A percentile compares a stretch with the other conserved stretches of the same genome.
Conservation (phyloP, 1,140 invertebrate species). For the Drosophila asahinai region DNA sequence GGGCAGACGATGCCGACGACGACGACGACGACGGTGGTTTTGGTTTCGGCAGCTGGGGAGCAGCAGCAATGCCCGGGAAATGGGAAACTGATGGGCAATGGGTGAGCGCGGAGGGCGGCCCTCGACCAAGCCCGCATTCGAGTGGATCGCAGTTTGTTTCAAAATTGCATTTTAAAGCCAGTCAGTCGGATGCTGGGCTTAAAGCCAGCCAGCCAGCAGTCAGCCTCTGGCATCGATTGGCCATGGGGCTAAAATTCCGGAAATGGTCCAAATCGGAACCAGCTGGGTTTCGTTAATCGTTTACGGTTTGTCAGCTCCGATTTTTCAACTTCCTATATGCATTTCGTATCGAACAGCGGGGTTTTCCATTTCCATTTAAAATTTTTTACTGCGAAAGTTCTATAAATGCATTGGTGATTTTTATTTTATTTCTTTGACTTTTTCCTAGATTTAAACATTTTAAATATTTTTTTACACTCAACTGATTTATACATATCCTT, state of each 20-base stretch:
- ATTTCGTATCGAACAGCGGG: neutral
- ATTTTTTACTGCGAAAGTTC: neutral
- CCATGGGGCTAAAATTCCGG: slow-evolving; percentile 26
- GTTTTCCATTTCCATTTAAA: neutral
- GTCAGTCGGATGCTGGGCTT: slow-evolving; percentile 14
- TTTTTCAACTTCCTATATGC: slow-evolving; percentile 7
- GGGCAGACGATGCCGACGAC: slow-evolving; percentile 10
- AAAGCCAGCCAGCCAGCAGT: slow-evolving; percentile 6
- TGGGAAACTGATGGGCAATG: slow-evolving; percentile 10
- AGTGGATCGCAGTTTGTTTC: slow-evolving; percentile 46
- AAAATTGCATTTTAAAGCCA: slow-evolving; percentile 58
- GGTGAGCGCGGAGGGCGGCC: neutral
- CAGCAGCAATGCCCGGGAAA: neutral
- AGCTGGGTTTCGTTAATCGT: slow-evolving; percentile 38
- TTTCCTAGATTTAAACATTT: too few relatives aligned
- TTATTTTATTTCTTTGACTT: neutral
- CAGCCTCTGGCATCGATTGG: slow-evolving; percentile 23
- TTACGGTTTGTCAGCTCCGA: slow-evolving; percentile 41
- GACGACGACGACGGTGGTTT: slow-evolving; percentile 22
- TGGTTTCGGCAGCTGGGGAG: slow-evolving; percentile 14
- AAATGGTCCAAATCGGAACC: slow-evolving; percentile 41
- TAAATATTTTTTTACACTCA: too few relatives aligned
- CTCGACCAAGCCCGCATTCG: slow-evolving; percentile 52
- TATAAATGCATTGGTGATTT: neutral
- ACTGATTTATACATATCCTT: too few relatives aligned